phyloP scores from a whole-genome alignment of 53 echinoderm and acorn worm genomes.

The Holothuria leucospilota region DNA sequence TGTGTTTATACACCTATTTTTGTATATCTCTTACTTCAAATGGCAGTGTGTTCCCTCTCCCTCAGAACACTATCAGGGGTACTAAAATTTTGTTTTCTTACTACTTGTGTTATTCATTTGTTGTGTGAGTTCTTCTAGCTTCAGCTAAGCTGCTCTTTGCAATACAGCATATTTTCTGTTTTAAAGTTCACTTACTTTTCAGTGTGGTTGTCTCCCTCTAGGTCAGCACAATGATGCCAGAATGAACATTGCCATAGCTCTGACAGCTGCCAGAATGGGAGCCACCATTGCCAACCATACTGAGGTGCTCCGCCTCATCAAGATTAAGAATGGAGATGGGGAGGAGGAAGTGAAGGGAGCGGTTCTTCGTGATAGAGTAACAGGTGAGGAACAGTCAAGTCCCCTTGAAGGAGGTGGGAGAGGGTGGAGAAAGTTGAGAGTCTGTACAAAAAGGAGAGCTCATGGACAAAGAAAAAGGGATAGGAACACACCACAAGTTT shows the following conservation, averaged over 20 bases:
- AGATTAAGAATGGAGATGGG: constrained; percentile 78
- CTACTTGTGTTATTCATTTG: too few species aligned
- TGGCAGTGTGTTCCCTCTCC: too few species aligned
- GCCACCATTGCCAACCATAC: constrained; percentile 94
- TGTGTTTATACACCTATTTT: too few species aligned
- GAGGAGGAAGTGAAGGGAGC: constrained; percentile 88
- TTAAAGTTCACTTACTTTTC: too few species aligned
- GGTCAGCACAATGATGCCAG: constrained; percentile 97
- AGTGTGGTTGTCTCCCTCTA: neutral
- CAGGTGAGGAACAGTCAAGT: constrained; percentile 62
- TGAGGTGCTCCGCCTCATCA: constrained; percentile 86
- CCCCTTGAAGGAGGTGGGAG: neutral
- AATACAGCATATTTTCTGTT: too few species aligned
- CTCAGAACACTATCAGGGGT: too few species aligned
- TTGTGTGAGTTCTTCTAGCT: too few species aligned
- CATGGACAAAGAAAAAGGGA: neutral
- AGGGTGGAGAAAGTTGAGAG: neutral
- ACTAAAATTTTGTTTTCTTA: too few species aligned
- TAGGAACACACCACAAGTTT: neutral
- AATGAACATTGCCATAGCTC: constrained; percentile 94
- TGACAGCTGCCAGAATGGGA: constrained; percentile 95
- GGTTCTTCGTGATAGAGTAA: constrained; percentile 71
- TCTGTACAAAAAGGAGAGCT: neutral
- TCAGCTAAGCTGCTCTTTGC: too few species aligned
- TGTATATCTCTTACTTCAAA: too few species aligned